Conservation (phyloP, 1,140 invertebrate genomes). For the Drosophila pseudoananassae region DNA sequence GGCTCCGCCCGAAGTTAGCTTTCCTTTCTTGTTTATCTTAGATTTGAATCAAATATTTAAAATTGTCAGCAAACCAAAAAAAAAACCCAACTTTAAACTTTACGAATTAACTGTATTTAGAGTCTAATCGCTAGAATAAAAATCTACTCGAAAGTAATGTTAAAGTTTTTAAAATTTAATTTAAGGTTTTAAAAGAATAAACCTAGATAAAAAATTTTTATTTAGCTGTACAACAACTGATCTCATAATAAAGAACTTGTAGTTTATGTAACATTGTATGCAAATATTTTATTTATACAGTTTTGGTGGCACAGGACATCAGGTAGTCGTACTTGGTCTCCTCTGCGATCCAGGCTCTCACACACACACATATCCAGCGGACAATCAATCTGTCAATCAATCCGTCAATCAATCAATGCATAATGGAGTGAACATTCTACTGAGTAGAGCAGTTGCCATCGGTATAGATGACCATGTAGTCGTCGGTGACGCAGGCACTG, state of each 20-base stretch:
- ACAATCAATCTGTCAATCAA: slow-evolving; percentile 16
- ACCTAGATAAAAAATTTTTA: background rate
- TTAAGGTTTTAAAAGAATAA: background rate
- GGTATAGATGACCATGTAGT: slow-evolving; percentile 75
- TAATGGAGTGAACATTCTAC: slow-evolving; percentile 12
- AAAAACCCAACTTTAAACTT: no score
- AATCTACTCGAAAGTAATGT: no score
- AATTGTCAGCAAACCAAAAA: no score
- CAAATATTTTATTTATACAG: slow-evolving; percentile 45
- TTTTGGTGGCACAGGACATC: slow-evolving; percentile 41
- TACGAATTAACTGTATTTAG: no score
- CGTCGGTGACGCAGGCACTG: slow-evolving; percentile 72
- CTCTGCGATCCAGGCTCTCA: slow-evolving; percentile 29
- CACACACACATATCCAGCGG: slow-evolving; percentile 18
- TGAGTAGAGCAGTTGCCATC: slow-evolving; percentile 52
- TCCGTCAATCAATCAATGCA: slow-evolving; percentile 26
- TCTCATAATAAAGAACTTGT: slow-evolving; percentile 53
- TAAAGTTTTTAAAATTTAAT: no score
- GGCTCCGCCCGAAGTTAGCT: no score
- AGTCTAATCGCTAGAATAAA: no score
- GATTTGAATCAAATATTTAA: no score
- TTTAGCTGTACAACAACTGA: slow-evolving; percentile 19
- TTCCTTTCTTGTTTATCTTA: no score
- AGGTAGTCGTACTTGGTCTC: slow-evolving; percentile 62
- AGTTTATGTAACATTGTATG: slow-evolving; percentile 35